Conservation (phyloP, 2,888 invertebrate species). For the Coecobrya sp. region DNA sequence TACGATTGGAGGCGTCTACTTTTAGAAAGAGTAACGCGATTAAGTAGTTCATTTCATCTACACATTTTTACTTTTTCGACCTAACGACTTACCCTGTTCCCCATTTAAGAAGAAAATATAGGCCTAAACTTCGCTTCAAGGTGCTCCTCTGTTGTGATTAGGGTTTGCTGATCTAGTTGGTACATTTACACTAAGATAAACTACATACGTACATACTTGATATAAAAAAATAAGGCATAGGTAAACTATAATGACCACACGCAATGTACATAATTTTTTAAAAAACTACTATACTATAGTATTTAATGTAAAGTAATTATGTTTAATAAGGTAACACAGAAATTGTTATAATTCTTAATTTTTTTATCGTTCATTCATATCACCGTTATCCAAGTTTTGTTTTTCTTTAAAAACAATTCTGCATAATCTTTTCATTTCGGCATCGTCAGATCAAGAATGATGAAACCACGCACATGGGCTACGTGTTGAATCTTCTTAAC, state of each 20-base stretch:
- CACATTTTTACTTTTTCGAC: constrained; percentile 29
- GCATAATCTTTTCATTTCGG: too few relatives aligned
- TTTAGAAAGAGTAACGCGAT: neutral
- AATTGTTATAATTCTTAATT: neutral
- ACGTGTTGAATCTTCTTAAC: neutral
- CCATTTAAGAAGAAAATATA: constrained; percentile 45
- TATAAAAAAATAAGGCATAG: neutral
- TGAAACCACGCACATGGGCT: too few relatives aligned
- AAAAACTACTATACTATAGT: neutral
- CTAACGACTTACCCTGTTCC: neutral
- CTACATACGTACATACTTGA: neutral
- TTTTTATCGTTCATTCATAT: neutral
- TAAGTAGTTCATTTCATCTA: neutral
- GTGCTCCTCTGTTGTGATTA: constrained; percentile 87
- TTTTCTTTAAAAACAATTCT: neutral
- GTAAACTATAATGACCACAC: constrained; percentile 10
- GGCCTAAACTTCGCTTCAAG: constrained; percentile 85
- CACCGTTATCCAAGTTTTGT: neutral
- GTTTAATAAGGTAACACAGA: neutral
- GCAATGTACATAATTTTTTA: neutral
- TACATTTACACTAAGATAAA: neutral
- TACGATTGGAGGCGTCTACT: too few relatives aligned
- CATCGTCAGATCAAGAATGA: too few relatives aligned
- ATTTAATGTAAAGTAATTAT: neutral
- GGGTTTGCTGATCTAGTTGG: constrained; percentile 79